Base-by-base conservation (phyloP, 2,797 vertebrate genomes). In the Gymnoscopelus microlampas region DNA sequence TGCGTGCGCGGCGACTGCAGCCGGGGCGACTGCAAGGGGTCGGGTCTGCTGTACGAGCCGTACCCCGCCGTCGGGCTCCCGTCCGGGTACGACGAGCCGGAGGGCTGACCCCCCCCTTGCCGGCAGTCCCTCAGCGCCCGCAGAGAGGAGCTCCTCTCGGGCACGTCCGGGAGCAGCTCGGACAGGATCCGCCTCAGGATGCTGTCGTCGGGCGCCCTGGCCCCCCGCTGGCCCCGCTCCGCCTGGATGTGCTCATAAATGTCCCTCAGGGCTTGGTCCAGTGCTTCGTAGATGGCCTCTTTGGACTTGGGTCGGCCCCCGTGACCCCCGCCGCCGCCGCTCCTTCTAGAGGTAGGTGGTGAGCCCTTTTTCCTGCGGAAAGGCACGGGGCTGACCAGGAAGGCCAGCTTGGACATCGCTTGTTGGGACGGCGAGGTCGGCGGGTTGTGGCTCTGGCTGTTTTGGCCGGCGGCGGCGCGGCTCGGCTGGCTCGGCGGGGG, bases 341-440 rank as follows among this genome's bases (percentile, higher is more conserved):
- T 82, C 80, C 86, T 81, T 75, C 84, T 94, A 84, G 86, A 92
- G 93, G 93, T 94, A 87, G 88, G 95, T 87, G 95, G 90, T 49
- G 95, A 90, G 77, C 89, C 94, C 91, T 96, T 98, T 96, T 98
- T 98, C 89, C 96, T 95, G 60, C 97, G 95, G 93, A 99, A 99
- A 96, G 98, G 98, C 96, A 99, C 97, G 71, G 98, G 98, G 63
- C 98, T 99, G 91, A 99, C 97, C 48, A 99, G 92, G 85, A 97
- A 99, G 76, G 98, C 98, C 85, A 99, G 93, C 87, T 99, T 99
- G 73, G 98, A 97, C 84, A 98, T 95, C 71, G 95, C 94, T 58
- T 96, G 92, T 80, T 97, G 96, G 49, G 90, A 85, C 71, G 87
- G 87, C 7, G 91, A 85, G 73, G 74, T 86, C 56, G 87, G 91